phyloP scores from a whole-genome alignment of 1,140 invertebrate genomes.

The Zaprionus tsacasi region DNA sequence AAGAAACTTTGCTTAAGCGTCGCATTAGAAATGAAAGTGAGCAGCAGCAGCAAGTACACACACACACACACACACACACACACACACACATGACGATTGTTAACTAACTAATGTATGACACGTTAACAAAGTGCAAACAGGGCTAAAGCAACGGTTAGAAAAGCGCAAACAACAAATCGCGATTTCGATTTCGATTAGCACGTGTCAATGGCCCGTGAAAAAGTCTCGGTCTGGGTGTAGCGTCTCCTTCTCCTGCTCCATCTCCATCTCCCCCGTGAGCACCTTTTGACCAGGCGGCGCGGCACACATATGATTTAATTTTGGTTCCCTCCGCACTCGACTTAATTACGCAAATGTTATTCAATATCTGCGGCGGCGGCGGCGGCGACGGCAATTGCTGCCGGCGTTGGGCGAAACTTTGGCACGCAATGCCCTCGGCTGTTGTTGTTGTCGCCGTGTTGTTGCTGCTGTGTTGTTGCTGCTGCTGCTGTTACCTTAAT shows the following conservation, averaged over 20 bases:
- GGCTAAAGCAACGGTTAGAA: conserved; percentile 41
- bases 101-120: conserved; percentile 76
- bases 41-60: conserved; percentile 53
- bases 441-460: conserved; percentile 1
- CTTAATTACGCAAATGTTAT: conserved; percentile 79
- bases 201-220: conserved; percentile 69
- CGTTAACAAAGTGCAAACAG: conserved; percentile 60
- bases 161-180: conserved; percentile 63
- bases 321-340: conserved; percentile 59
- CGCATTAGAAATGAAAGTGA: conserved; percentile 77
- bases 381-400: conserved; percentile 2
- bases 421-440: conserved; percentile 6
- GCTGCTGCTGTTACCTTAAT: background rate
- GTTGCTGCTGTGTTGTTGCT: background rate
- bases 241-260: background rate
- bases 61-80: conserved; percentile 33
- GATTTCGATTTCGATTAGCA: conserved; percentile 57
- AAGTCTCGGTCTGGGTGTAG: conserved; percentile 18
- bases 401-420: conserved; percentile 60
- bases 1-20: conserved; percentile 61
- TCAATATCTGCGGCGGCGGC: conserved; percentile 52
- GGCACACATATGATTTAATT: conserved; percentile 67
- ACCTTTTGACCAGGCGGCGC: background rate
- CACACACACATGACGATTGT: conserved; percentile 46
- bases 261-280: background rate